These are phyloP conservation scores for Eonycteris spelaea DNA, from an alignment of 2,113 vertebrate species.

Conservation along the genomic window DNA sequence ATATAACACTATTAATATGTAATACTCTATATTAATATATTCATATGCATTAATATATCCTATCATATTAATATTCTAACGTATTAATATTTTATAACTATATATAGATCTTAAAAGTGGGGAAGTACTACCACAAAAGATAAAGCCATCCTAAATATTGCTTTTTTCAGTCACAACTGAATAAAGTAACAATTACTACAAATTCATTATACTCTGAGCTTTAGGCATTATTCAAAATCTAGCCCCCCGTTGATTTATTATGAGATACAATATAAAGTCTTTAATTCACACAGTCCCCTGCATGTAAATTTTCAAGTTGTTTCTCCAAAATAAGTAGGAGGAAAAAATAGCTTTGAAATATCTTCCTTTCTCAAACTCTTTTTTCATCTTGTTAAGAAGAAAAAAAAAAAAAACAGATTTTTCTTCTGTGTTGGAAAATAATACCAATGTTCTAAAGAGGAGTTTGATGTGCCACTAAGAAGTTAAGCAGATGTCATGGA, in stretches of 20 bases:
- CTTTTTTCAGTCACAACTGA: not conserved
- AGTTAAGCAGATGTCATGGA: not conserved
- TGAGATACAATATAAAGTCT: slow-evolving; percentile 33
- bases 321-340: slow-evolving; percentile 32
- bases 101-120: not conserved
- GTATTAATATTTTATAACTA: not conserved
- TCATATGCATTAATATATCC: too few relatives aligned
- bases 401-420: not conserved
- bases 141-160: not conserved
- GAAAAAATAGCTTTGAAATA: slow-evolving; percentile 21
- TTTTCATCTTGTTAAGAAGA: not conserved
- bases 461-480: not conserved
- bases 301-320: slow-evolving; percentile 48
- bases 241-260: slow-evolving; percentile 41
- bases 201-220: not conserved
- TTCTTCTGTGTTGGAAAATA: not conserved
- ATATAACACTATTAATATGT: not conserved
- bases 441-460: not conserved
- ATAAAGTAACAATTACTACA: not conserved
- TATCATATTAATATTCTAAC: too few relatives aligned
- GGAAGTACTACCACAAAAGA: not conserved
- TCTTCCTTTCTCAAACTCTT: slow-evolving; percentile 8
- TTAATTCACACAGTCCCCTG: slow-evolving; percentile 19
- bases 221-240: slow-evolving; percentile 37
- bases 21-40: not conserved